A percentile compares a stretch with the other conserved stretches of the same genome.
These are phyloP conservation scores for Calameuta pallipes DNA, from an alignment of 2,888 invertebrate genomes.

Conservation along the genomic window DNA sequence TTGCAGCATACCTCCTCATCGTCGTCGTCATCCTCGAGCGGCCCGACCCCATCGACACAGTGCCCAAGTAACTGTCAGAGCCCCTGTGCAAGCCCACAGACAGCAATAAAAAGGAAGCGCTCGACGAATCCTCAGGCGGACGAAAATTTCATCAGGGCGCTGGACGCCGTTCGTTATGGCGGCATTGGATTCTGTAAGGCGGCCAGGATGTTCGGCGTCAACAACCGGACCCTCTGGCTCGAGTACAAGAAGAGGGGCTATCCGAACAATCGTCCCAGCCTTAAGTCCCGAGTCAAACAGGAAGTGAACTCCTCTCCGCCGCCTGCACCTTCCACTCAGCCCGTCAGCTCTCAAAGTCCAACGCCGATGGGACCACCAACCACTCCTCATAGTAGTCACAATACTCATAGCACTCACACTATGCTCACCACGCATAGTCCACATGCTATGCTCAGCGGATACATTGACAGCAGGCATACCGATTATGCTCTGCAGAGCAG, in stretches of 20 bases:
- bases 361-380: slow-evolving; percentile 55
- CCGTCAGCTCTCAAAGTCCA: slow-evolving; percentile 67
- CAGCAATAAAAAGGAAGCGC: slow-evolving; percentile 73
- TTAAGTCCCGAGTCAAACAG: slow-evolving; percentile 80
- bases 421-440: slow-evolving; percentile 76
- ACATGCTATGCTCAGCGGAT: slow-evolving; percentile 73
- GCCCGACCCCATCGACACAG: slow-evolving; percentile 53
- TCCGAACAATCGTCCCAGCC: slow-evolving; percentile 82
- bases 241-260: slow-evolving; percentile 88
- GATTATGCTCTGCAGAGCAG: slow-evolving; percentile 75
- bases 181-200: slow-evolving; percentile 90
- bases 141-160: slow-evolving; percentile 83
- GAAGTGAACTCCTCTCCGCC: slow-evolving; percentile 74
- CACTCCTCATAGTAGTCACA: slow-evolving; percentile 53
- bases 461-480: slow-evolving; percentile 78
- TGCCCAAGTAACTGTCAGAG: slow-evolving; percentile 63
- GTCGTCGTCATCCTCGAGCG: slow-evolving; percentile 52
- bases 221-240: slow-evolving; percentile 86
- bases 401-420: slow-evolving; percentile 61
- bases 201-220: slow-evolving; percentile 85
- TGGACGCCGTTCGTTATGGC: slow-evolving; percentile 85
- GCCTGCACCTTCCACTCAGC: slow-evolving; percentile 61
- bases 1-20: slow-evolving; percentile 60
- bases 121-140: slow-evolving; percentile 84
- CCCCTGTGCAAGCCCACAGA: slow-evolving; percentile 65